Percentiles rank a stretch among this genome's conserved stretches.
Conservation (phyloP, 2,113 vertebrate genomes). For the Lepidothrix coronata region DNA sequence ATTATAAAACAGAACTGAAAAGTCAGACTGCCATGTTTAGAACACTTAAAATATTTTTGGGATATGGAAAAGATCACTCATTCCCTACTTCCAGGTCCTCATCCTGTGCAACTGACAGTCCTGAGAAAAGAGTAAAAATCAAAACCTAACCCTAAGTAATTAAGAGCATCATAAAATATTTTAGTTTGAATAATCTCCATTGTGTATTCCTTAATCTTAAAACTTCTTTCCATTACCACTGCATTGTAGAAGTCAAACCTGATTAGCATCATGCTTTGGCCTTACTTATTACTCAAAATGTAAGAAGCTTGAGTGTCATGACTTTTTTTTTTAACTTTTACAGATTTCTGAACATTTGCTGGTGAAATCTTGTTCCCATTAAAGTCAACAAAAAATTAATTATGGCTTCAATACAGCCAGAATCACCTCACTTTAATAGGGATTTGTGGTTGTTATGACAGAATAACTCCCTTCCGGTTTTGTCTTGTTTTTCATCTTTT, state of each 20-base stretch:
- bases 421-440: not conserved
- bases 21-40: not conserved
- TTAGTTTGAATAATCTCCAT: not conserved
- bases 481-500: not conserved
- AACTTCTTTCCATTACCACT: not conserved
- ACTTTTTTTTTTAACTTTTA: not conserved
- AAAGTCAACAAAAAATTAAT: not conserved
- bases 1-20: not conserved
- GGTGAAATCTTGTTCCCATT: not conserved
- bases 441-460: not conserved
- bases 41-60: not conserved
- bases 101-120: not conserved
- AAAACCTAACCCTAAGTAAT: not conserved
- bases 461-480: not conserved
- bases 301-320: not conserved
- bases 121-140: not conserved
- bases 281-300: not conserved
- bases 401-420: not conserved
- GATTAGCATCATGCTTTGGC: not conserved
- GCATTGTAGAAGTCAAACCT: not conserved
- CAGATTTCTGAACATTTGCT: not conserved
- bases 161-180: not conserved
- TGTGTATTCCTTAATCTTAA: not conserved
- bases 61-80: not conserved
- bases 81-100: not conserved